Evolutionary conservation across 2,888 invertebrate species (phyloP).

Genomic region (Orthonychiurus folsomi): DNA sequence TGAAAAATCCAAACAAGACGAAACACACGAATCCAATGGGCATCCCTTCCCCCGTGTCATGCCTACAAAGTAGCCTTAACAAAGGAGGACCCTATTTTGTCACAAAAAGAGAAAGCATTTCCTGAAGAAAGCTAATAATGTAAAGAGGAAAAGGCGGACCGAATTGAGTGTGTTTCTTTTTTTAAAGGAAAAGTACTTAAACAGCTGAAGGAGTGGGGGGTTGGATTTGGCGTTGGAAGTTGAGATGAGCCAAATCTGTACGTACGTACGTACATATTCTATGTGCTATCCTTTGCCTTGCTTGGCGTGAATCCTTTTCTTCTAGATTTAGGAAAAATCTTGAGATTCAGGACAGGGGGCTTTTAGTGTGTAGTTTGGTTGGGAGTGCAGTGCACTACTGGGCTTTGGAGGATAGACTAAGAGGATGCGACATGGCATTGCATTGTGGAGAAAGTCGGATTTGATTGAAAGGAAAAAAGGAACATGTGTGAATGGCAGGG

Average conservation of each 20-base stretch:
- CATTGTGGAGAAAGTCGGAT: constrained; percentile 9
- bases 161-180: neutral
- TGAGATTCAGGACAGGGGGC: neutral
- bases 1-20: too few relatives aligned
- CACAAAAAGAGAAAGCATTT: neutral
- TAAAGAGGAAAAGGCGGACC: neutral
- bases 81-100: too few relatives aligned
- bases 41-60: too few relatives aligned
- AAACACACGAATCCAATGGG: too few relatives aligned
- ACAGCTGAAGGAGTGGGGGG: too few relatives aligned
- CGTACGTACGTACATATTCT: too few relatives aligned
- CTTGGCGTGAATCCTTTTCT: neutral
- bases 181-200: neutral
- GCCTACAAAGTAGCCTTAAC: neutral
- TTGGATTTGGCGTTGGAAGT: neutral
- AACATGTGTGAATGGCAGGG: constrained; percentile 21
- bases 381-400: too few relatives aligned
- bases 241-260: too few relatives aligned
- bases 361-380: too few relatives aligned
- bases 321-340: neutral
- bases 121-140: neutral
- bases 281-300: too few relatives aligned
- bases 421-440: neutral
- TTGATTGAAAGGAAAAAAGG: constrained; percentile 18
- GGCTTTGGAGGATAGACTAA: neutral